Conservation (phyloP, 2,888 invertebrate genomes). For the Drosophila sordidula region DNA sequence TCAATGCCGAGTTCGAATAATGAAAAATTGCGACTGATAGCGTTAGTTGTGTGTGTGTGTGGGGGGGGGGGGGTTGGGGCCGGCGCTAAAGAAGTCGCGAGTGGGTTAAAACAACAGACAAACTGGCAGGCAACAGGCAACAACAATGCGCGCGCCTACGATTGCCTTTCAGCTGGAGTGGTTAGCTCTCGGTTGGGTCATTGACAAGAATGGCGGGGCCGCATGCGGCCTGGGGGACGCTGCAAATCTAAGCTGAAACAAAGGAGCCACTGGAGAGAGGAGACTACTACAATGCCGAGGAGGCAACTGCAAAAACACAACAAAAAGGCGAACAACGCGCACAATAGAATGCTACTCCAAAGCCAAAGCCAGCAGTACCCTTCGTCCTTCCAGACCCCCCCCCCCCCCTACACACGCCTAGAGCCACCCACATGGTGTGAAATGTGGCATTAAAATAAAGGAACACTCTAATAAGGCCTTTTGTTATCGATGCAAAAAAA, state of each 20-base stretch:
- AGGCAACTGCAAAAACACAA: conserved; percentile 27
- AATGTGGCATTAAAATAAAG: conserved; percentile 78
- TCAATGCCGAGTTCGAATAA: conserved; percentile 36
- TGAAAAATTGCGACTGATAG: conserved; percentile 56
- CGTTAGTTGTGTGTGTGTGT: conserved; percentile 23
- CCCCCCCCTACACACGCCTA: too few relatives aligned
- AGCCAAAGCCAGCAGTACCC: neutral
- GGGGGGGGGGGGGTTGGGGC: too few relatives aligned
- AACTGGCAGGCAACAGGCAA: conserved; percentile 2
- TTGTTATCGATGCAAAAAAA: conserved; percentile 65
- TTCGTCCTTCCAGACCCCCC: neutral
- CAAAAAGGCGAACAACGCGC: conserved; percentile 39
- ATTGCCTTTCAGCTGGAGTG: conserved; percentile 56
- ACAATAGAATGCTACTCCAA: conserved; percentile 24
- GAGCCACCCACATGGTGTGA: conserved; percentile 56
- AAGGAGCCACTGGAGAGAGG: conserved; percentile 56
- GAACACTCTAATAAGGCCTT: conserved; percentile 78
- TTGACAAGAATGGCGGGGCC: conserved; percentile 13
- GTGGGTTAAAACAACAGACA: conserved; percentile 42
- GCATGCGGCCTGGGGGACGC: neutral
- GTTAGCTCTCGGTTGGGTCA: conserved; percentile 34
- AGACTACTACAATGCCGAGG: conserved; percentile 32
- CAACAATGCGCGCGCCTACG: conserved; percentile 39
- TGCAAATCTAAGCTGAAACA: conserved; percentile 53
- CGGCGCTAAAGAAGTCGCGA: conserved; percentile 25